Evolutionary conservation across 2,797 vertebrate species (phyloP).

Genomic region (Aeoliscus strigatus): DNA sequence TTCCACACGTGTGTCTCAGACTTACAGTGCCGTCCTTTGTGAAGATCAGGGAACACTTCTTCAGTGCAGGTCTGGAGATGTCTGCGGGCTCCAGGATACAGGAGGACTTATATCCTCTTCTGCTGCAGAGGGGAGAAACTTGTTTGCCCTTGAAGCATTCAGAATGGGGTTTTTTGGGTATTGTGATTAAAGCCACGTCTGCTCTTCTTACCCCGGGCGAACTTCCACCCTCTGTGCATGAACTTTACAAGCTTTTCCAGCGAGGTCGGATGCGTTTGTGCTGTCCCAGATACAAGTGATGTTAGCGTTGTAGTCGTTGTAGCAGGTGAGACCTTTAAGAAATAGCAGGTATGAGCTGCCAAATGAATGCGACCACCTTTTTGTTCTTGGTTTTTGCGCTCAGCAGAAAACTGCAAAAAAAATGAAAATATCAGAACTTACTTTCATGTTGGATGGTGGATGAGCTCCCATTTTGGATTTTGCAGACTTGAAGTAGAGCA

Average conservation of each 20-base stretch:
- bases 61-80: slow-evolving; percentile 2
- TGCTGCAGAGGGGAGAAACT: accelerated
- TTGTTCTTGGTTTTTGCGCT: too few relatives aligned
- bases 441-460: not conserved
- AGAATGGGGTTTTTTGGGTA: too few relatives aligned
- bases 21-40: accelerated
- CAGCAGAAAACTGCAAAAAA: too few relatives aligned
- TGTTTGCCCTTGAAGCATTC: too few relatives aligned
- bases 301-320: slow-evolving; percentile 7
- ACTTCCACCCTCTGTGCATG: accelerated
- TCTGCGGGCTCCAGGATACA: slow-evolving; percentile 29
- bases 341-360: too few relatives aligned
- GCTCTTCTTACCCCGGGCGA: accelerated
- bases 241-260: slow-evolving; percentile 7
- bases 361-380: too few relatives aligned
- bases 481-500: not conserved
- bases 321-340: slow-evolving; percentile 32
- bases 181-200: too few relatives aligned
- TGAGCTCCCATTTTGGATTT: accelerated
- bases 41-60: slow-evolving; percentile 38
- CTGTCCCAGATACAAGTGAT: slow-evolving; percentile 43
- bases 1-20: too few relatives aligned
- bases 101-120: accelerated
- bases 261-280: accelerated
- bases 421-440: too few relatives aligned